Evolutionary conservation across 2,888 invertebrate species (phyloP).

Genomic region (Polietes domitor): DNA sequence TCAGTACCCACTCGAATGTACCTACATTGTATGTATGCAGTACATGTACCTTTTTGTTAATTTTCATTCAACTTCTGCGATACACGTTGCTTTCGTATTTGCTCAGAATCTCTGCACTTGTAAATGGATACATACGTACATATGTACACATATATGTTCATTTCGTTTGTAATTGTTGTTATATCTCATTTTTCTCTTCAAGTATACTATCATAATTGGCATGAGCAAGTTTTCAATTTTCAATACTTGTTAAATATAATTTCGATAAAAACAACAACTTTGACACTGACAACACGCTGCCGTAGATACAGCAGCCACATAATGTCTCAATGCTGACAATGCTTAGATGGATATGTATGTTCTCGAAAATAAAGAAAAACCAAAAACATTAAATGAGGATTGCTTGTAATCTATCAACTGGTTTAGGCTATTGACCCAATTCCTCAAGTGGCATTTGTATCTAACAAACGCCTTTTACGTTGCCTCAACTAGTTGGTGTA

Average conservation of each 20-base stretch:
- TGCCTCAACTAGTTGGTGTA: not conserved
- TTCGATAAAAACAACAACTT: slow-evolving; percentile 23
- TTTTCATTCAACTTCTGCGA: not conserved
- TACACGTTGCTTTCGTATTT: slow-evolving; percentile 14
- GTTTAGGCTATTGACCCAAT: slow-evolving; percentile 55
- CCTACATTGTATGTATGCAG: no score
- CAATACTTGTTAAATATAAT: slow-evolving; percentile 23
- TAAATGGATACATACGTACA: not conserved
- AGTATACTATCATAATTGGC: slow-evolving; percentile 50
- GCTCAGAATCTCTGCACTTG: not conserved
- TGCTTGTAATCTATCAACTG: slow-evolving; percentile 41
- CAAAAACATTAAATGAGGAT: slow-evolving; percentile 23
- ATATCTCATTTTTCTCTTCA: slow-evolving; percentile 26
- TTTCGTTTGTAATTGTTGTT: slow-evolving; percentile 14
- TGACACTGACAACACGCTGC: slow-evolving; percentile 12
- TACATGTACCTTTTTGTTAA: not conserved
- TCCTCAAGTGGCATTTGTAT: slow-evolving; percentile 36
- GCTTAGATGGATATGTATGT: not conserved
- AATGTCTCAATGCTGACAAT: not conserved
- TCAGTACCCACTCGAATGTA: no score
- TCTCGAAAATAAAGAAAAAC: not conserved
- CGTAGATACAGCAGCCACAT: not conserved
- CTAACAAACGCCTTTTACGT: not conserved
- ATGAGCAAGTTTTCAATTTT: slow-evolving; percentile 40
- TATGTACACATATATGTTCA: not conserved